Conservation (phyloP, 2,113 vertebrate species). For the Myiopsitta monachus region DNA sequence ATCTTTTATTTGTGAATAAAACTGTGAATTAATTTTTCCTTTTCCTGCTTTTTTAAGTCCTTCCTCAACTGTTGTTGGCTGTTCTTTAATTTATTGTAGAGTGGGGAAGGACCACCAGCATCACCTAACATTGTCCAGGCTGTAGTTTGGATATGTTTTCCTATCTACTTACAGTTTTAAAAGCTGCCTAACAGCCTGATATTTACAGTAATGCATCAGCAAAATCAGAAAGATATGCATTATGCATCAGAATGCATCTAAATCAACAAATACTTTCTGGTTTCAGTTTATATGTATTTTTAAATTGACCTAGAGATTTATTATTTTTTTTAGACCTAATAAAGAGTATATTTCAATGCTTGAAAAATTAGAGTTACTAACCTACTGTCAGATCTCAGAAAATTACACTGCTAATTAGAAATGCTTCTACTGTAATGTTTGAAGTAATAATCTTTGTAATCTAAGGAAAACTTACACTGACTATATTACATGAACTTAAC, state of each 20-base stretch:
- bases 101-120: not conserved
- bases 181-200: not conserved
- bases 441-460: not conserved
- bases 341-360: not conserved
- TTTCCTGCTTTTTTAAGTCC: not conserved
- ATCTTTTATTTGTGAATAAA: not conserved
- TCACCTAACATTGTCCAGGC: not conserved
- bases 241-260: not conserved
- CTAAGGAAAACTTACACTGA: not conserved
- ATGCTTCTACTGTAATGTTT: not conserved
- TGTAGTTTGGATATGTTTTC: not conserved
- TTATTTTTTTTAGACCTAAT: not conserved
- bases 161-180: not conserved
- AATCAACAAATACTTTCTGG: not conserved
- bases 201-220: not conserved
- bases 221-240: not conserved
- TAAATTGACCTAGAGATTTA: not conserved
- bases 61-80: not conserved
- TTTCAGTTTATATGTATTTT: not conserved
- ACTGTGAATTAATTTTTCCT: not conserved
- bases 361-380: not conserved
- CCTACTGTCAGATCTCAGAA: not conserved
- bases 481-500: not conserved
- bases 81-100: not conserved
- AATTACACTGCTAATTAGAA: not conserved